phyloP scores from a whole-genome alignment of 2,797 vertebrate species.

The Pipistrellus pygmaeus region DNA sequence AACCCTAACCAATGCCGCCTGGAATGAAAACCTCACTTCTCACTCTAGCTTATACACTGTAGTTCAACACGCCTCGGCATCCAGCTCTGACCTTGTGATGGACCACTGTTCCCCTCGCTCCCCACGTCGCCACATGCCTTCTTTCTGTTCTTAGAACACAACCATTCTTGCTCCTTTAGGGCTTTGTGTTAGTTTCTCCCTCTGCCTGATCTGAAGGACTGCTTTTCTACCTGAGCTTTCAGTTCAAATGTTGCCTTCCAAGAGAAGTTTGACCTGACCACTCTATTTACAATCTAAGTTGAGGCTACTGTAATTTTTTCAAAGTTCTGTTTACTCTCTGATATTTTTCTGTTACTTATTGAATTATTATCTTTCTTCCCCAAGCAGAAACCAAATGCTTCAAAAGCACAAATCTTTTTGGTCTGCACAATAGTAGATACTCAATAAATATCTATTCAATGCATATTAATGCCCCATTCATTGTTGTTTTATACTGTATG shows the following conservation, averaged over 20 bases:
- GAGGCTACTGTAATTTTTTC: background rate
- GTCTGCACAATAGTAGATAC: background rate
- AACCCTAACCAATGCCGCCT: background rate
- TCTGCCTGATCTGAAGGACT: background rate
- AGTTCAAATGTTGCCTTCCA: background rate
- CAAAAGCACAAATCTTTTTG: background rate
- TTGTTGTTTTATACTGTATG: background rate
- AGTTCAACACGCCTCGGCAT: background rate
- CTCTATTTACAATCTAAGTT: background rate
- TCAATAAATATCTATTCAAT: background rate
- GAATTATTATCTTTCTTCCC: background rate
- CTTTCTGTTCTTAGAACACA: background rate
- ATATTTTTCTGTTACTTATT: constrained; percentile 15
- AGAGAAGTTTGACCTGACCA: background rate
- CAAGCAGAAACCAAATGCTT: background rate
- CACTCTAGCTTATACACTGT: background rate
- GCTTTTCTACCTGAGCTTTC: background rate
- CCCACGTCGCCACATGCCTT: background rate
- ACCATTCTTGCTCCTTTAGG: background rate
- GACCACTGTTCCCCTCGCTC: background rate
- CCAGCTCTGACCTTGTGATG: background rate
- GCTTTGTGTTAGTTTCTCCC: background rate
- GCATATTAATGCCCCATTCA: background rate
- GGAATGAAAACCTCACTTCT: background rate
- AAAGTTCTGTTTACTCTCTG: background rate